Evolutionary conservation across 1,140 invertebrate species (phyloP), one percentile per base, ranked within the genome.

Genomic region (Popillia japonica): DNA sequence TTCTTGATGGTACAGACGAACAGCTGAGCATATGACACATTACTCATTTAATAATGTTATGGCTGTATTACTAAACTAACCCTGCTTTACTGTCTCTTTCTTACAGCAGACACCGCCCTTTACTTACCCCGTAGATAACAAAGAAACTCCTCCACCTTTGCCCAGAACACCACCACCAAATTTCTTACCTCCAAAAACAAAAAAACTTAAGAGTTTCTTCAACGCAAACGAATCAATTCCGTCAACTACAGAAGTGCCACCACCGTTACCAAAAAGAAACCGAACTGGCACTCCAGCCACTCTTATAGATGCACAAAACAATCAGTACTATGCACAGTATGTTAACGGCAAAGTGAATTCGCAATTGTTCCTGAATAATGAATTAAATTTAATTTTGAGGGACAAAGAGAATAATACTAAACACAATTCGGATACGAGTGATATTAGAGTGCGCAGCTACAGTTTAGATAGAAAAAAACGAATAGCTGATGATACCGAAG

Each of bases 51-150:
- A 48, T 48, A 14, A 48, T 48, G 44, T 48, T 48, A 48, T 64
- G 61, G 61, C 61, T 64, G 61, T 64, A 64, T 64, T n/a, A 64
- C 17, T 64, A 68, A 79, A 83, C 81, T 83, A 83, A 83, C 83
- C 79, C 79, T 81, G 83, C 83, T 83, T 83, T 83, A 83, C 84
- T 85, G 80, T 83, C 83, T 85, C 81, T 86, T 79, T 84, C 85
- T 87, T 86, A 82, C 83, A 83, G 86, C 85, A 83, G 55, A 83
- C 82, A 80, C 81, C 82, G 77, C 78, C 78, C 76, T 73, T 76
- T 61, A 48, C 72, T 44, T 72, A 40, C 75, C 42, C 68, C 22
- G 20, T 76, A 75, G 61, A 76, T 76, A 79, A 76, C 59, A 44
- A 40, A 79, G 72, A 78, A 74, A 81, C 75, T 68, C 79, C 83